Percentiles rank a stretch among this genome's conserved stretches.
Conservation (phyloP, 2,113 vertebrate species). For the Crocuta crocuta region DNA sequence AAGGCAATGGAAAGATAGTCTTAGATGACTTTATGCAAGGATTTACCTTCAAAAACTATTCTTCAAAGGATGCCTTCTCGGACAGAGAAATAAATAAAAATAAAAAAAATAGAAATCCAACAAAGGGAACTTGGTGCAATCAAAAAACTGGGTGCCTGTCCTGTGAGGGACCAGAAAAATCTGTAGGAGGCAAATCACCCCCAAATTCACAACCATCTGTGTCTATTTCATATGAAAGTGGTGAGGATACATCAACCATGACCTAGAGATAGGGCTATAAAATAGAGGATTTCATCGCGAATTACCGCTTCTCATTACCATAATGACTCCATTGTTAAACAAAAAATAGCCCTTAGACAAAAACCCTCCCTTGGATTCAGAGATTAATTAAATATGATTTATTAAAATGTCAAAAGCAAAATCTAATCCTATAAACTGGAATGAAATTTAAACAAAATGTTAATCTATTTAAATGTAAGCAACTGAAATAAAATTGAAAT, state of each 20-base stretch:
- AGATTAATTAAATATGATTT: constrained; percentile 15
- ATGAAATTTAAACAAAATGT: not conserved
- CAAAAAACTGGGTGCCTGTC: not conserved
- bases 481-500: not conserved
- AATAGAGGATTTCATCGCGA: not conserved
- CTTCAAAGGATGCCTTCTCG: not conserved
- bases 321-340: not conserved
- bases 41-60: not conserved
- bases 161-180: not conserved
- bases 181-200: not conserved
- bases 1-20: not conserved
- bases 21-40: not conserved
- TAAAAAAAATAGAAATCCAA: not conserved
- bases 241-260: not conserved
- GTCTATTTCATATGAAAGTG: not conserved
- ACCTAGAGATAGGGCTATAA: not conserved
- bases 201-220: not conserved
- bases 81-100: not conserved
- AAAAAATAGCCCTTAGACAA: not conserved
- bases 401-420: constrained; percentile 10
- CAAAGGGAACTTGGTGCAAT: not conserved
- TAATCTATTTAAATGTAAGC: not conserved
- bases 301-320: not conserved
- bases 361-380: not conserved
- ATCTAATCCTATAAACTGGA: not conserved